Evolutionary conservation across 2,113 vertebrate species (phyloP).

Genomic region (Pollachius pollachius): DNA sequence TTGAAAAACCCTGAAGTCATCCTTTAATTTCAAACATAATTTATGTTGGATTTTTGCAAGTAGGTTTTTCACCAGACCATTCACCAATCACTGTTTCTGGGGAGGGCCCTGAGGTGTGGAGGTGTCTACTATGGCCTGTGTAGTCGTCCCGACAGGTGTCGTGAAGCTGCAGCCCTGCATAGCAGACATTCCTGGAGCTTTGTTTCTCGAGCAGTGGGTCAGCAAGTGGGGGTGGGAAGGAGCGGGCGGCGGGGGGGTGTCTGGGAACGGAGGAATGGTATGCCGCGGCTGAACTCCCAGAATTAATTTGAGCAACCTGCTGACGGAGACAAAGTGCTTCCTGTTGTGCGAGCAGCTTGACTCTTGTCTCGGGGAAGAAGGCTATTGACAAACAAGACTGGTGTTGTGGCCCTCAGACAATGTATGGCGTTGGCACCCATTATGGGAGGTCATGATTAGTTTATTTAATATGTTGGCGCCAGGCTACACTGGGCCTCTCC

Average conservation of each 20-base stretch:
- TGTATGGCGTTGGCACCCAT: constrained; percentile 17
- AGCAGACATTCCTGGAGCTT: constrained; percentile 63
- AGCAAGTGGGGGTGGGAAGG: not conserved
- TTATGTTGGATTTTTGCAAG: no score
- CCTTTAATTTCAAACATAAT: no score
- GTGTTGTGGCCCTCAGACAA: constrained; percentile 32
- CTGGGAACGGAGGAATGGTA: constrained; percentile 49
- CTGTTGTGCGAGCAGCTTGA: constrained; percentile 21
- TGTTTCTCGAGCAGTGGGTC: constrained; percentile 45
- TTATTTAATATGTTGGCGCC: no score
- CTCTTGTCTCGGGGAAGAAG: constrained; percentile 30
- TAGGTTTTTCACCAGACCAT: no score
- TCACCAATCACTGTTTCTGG: no score
- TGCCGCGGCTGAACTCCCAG: constrained; percentile 26
- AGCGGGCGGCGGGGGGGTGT: constrained; percentile 14
- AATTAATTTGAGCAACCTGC: constrained; percentile 39
- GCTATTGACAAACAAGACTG: not conserved
- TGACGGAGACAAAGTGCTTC: constrained; percentile 47
- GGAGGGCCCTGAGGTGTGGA: not conserved
- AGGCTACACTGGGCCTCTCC: no score
- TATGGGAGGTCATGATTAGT: no score
- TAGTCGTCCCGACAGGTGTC: constrained; percentile 60
- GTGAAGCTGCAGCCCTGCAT: constrained; percentile 36
- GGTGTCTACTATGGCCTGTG: not conserved
- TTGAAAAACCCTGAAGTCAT: no score